phyloP scores from a whole-genome alignment of 2,888 invertebrate species.

The Andrena bicolor region DNA sequence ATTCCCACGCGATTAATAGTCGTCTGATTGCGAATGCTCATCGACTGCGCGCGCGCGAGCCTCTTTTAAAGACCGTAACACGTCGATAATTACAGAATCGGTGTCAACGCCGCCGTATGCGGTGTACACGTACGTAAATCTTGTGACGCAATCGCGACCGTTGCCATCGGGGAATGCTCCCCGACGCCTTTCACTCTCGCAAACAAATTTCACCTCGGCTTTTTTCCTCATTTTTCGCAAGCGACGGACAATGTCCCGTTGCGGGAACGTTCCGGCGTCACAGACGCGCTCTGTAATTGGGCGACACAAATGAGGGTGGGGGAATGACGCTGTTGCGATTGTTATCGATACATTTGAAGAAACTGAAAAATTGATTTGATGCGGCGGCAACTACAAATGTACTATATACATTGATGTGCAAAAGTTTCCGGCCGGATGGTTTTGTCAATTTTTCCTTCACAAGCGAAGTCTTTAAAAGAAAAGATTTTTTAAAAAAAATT shows the following conservation, averaged over 20 bases:
- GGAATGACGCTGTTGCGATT: too few species aligned
- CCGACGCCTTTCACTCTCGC: conserved; percentile 71
- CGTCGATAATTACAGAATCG: conserved; percentile 48
- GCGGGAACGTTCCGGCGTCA: not conserved
- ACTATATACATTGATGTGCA: too few species aligned
- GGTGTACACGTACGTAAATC: conserved; percentile 18
- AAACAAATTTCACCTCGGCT: conserved; percentile 68
- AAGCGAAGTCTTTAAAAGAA: too few species aligned
- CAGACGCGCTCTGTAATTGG: not conserved
- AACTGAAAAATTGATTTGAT: too few species aligned
- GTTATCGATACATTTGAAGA: too few species aligned
- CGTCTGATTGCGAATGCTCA: conserved; percentile 10
- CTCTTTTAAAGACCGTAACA: conserved; percentile 20
- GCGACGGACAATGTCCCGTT: not conserved
- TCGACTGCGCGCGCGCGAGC: not conserved
- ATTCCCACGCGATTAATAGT: conserved; percentile 2
- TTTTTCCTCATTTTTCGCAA: conserved; percentile 21
- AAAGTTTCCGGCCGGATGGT: too few species aligned
- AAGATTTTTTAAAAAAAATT: too few species aligned
- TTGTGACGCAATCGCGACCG: conserved; percentile 55
- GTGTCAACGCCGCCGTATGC: conserved; percentile 38
- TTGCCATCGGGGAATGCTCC: conserved; percentile 55
- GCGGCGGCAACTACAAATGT: too few species aligned
- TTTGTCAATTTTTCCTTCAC: too few species aligned
- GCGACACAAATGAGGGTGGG: too few species aligned